These are phyloP conservation scores for Drosophila cardini DNA, from an alignment of 1,140 invertebrate genomes.

Conservation along the genomic window DNA sequence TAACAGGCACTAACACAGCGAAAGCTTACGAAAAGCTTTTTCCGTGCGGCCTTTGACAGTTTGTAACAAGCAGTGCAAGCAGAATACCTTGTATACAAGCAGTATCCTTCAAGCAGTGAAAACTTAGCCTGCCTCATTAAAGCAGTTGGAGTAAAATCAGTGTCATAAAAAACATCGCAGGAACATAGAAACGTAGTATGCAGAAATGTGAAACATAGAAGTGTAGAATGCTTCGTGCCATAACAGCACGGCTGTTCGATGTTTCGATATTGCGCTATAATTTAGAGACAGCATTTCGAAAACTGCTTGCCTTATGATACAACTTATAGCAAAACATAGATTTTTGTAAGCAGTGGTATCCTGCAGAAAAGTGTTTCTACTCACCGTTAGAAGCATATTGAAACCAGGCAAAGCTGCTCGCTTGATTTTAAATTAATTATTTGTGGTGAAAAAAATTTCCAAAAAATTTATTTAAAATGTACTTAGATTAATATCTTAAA, in stretches of 20 bases:
- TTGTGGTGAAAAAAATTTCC: no score
- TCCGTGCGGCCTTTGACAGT: no score
- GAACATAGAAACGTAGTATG: not conserved
- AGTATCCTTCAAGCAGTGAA: not conserved
- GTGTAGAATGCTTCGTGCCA: not conserved
- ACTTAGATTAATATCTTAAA: no score
- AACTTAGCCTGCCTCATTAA: not conserved
- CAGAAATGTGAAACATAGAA: slow-evolving; percentile 2
- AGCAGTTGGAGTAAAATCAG: not conserved
- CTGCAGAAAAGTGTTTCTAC: not conserved
- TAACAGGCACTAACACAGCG: not conserved
- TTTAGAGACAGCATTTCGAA: slow-evolving; percentile 11
- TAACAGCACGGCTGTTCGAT: not conserved
- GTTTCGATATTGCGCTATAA: not conserved
- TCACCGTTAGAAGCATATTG: not conserved
- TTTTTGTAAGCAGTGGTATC: slow-evolving; percentile 2
- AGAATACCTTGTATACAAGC: not conserved
- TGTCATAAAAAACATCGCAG: slow-evolving; percentile 2
- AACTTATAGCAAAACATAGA: slow-evolving; percentile 15
- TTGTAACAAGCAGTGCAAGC: slow-evolving; percentile 7
- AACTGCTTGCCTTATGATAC: not conserved
- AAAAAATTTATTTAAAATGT: no score
- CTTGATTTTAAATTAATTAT: no score
- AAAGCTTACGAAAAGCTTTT: not conserved
- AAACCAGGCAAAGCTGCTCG: not conserved